Evolutionary conservation across 1,140 invertebrate genomes (phyloP), one percentile per base, ranked within the genome.

Genomic region (Rhyzopertha dominica): DNA sequence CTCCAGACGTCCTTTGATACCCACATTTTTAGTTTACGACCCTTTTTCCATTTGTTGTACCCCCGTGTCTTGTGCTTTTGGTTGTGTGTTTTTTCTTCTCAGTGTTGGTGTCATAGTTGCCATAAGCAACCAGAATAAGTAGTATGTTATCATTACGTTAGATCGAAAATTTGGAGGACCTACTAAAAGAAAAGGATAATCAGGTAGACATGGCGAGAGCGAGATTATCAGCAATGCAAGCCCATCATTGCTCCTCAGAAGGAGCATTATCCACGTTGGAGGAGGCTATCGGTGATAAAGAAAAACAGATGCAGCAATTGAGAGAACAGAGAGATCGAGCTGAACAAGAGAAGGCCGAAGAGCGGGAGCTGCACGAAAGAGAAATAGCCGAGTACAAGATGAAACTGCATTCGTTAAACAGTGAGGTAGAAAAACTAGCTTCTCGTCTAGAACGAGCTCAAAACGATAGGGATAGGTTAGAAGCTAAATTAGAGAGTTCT

Each of bases 101-200:
- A n/a, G n/a, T n/a, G n/a, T n/a, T n/a, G n/a, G n/a, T n/a, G n/a
- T n/a, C n/a, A n/a, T n/a, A n/a, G n/a, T n/a, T n/a, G n/a, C n/a
- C n/a, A n/a, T n/a, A n/a, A n/a, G n/a, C n/a, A n/a, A n/a, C n/a
- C n/a, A n/a, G n/a, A n/a, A n/a, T n/a, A n/a, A n/a, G n/a, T n/a
- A n/a, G n/a, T n/a, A n/a, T n/a, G n/a, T n/a, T n/a, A n/a, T n/a
- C n/a, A n/a, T n/a, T n/a, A n/a, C 26, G 39, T 50, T 69, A 96
- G 91, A 93, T 97, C 67, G 95, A 98, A 72, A 95, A 95, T 68
- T 72, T 98, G 28, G 95, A 98, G 75, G 94, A 96, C 64, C 74
- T 95, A 32, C 75, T 98, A 8, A 94, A 95, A 71, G 95, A 98
- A 68, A 98, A 98, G 72, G 95, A 98, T 68, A 94, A 95, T 67